Base-by-base conservation (phyloP, 1,140 invertebrate genomes). In the Drosophila mayri region DNA sequence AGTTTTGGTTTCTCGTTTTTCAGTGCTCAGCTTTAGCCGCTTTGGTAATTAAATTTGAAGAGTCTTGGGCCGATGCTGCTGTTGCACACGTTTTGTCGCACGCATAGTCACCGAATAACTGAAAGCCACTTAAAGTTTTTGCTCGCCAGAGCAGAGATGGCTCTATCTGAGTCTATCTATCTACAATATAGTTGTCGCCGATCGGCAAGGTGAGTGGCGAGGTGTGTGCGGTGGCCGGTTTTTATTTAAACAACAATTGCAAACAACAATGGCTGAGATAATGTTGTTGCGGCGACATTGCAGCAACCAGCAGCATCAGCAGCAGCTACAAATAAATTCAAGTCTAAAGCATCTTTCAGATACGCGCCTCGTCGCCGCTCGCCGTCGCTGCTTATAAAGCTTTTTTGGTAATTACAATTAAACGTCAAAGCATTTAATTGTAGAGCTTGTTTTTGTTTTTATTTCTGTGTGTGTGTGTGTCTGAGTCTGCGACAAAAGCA, bases 391-490 rank as follows among this genome's bases (percentile, higher is more conserved):
- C 43, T 64, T 75, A 32, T 71, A 67, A 44, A 74, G 66, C 55
- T 76, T 76, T 84, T 84, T 87, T 64, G 84, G 72, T 88, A 87
- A 87, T 87, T 88, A 87, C 84, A 90, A 87, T 87, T 81, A 87
- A 88, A 87, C 82, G 80, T 88, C 81, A 88, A 87, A 78, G 85
- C 63, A 78, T 74, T 87, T 84, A 87, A 88, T 87, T 83, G 83
- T 57, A 49, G 22, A 71, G 68, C 35, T 61, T 68, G 46, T 75
- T 57, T 35, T 47, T 66, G 65, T 55, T 46, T 63, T 16, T 63
- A 22, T 49, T 8, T 35, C 41, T 38, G 60, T 47, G 37, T 59
- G 54, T 49, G 28, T 30, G 8, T 63, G 71, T 25, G 25, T 25
- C 52, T 81, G 63, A 75, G 63, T 50, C 59, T 66, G 71, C 60